phyloP scores from a whole-genome alignment of 2,888 invertebrate genomes.

The Subacronicta megacephala region DNA sequence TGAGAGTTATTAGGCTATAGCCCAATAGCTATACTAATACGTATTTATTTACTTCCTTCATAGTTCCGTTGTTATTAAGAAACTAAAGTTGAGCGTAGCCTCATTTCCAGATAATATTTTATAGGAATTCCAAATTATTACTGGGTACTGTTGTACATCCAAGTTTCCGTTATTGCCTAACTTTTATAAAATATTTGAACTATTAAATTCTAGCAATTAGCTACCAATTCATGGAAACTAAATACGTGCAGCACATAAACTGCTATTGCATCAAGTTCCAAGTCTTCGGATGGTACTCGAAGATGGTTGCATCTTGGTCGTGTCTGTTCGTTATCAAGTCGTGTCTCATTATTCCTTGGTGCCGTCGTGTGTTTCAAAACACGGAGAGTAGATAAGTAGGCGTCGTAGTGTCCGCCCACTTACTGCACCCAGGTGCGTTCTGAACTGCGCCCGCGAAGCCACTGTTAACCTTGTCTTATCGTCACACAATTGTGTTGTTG shows the following conservation, averaged over 20 bases:
- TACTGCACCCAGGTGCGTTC: constrained; percentile 80
- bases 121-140: too few relatives aligned
- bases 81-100: too few relatives aligned
- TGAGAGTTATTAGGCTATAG: too few relatives aligned
- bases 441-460: constrained; percentile 53
- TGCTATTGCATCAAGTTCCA: constrained; percentile 22
- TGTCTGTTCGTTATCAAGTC: constrained; percentile 62
- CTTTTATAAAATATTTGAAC: too few relatives aligned
- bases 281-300: constrained; percentile 37
- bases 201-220: too few relatives aligned
- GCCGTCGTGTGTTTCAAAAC: constrained; percentile 69
- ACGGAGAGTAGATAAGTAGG: constrained; percentile 70
- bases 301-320: constrained; percentile 46
- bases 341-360: constrained; percentile 68
- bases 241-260: constrained; percentile 12
- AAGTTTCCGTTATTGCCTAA: too few relatives aligned
- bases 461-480: constrained; percentile 72
- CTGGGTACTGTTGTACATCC: too few relatives aligned
- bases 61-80: too few relatives aligned
- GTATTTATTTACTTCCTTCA: too few relatives aligned
- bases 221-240: not conserved
- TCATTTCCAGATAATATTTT: too few relatives aligned
- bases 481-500: constrained; percentile 68
- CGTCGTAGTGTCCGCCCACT: constrained; percentile 77
- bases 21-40: too few relatives aligned